Conservation (phyloP, 2,888 invertebrate species). For the Pollenia angustigena region DNA sequence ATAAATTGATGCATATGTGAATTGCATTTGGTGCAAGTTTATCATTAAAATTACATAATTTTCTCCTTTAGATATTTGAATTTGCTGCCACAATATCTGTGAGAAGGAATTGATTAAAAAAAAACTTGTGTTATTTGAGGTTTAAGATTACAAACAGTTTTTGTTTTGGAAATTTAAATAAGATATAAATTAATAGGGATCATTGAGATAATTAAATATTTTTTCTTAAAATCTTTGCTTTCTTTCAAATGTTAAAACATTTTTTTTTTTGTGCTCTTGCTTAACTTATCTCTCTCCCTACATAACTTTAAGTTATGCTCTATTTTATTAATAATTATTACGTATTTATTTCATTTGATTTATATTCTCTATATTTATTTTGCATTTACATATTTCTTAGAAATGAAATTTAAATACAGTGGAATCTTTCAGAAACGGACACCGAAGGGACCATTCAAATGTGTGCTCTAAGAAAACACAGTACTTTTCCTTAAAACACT, state of each 20-base stretch:
- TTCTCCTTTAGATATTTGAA: constrained; percentile 24
- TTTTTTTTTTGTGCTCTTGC: not conserved
- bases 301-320: not conserved
- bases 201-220: too few species aligned
- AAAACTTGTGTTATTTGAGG: not conserved
- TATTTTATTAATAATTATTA: constrained; percentile 18
- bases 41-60: constrained; percentile 56
- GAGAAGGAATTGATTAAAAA: not conserved
- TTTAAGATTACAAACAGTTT: too few species aligned
- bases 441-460: too few species aligned
- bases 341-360: constrained; percentile 7
- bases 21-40: constrained; percentile 44
- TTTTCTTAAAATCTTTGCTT: too few species aligned
- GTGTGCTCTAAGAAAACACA: too few species aligned
- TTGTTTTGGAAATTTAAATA: too few species aligned
- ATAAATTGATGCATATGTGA: constrained; percentile 28
- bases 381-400: not conserved
- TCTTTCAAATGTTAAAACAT: too few species aligned
- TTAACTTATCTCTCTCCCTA: not conserved
- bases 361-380: not conserved
- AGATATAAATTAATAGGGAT: too few species aligned
- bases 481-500: too few species aligned
- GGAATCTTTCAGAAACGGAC: too few species aligned
- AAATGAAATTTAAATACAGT: too few species aligned
- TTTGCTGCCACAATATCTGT: constrained; percentile 27